These are phyloP conservation scores for Zoanthus sociatus DNA, from an alignment of 92 coral and sea anemone species.

Conservation along the genomic window DNA sequence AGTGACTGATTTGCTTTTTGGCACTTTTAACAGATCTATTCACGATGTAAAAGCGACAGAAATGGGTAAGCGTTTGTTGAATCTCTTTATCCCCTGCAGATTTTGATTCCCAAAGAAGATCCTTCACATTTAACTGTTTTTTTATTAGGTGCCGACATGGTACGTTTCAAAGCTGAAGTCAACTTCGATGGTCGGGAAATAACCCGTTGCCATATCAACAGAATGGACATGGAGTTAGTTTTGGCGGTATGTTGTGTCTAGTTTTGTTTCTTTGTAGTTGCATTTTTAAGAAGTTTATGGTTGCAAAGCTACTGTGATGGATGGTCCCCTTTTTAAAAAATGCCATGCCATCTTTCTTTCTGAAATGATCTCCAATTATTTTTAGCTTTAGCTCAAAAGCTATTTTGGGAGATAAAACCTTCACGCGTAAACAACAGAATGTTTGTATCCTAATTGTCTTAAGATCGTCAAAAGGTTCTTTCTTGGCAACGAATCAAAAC, in stretches of 20 bases:
- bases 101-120: too few relatives aligned
- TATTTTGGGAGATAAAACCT: too few relatives aligned
- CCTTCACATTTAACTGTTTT: background rate
- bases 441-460: too few relatives aligned
- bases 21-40: conserved; percentile 73
- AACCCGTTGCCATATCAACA: conserved; percentile 90
- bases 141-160: conserved; percentile 91
- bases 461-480: too few relatives aligned
- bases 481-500: too few relatives aligned
- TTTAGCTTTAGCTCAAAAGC: too few relatives aligned
- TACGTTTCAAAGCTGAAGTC: conserved; percentile 97
- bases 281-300: background rate
- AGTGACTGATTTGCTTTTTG: background rate
- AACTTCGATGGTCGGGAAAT: conserved; percentile 99
- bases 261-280: background rate
- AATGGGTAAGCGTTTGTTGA: conserved; percentile 71
- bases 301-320: too few relatives aligned
- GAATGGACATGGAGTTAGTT: conserved; percentile 87
- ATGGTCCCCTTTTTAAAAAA: too few relatives aligned
- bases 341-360: too few relatives aligned
- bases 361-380: too few relatives aligned
- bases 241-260: conserved; percentile 60
- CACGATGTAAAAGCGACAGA: conserved; percentile 99
- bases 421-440: too few relatives aligned
- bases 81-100: too few relatives aligned